phyloP scores from a whole-genome alignment of 2,113 vertebrate species.

The Murina feae region DNA sequence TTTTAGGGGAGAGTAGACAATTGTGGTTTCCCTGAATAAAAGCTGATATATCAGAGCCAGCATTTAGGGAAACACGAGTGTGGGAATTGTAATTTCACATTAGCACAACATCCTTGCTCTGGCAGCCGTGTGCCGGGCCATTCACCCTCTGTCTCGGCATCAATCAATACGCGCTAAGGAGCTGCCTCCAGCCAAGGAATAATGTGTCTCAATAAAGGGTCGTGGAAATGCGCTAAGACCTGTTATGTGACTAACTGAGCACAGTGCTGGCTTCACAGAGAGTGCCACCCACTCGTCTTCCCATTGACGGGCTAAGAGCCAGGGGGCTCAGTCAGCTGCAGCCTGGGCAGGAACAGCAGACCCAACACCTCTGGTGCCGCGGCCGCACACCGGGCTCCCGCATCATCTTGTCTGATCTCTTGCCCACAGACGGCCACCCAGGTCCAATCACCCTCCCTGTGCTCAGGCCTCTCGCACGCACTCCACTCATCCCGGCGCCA shows the following conservation, averaged over 20 bases:
- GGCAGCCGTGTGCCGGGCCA: not conserved
- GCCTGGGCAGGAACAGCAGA: not conserved
- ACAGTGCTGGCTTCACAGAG: not conserved
- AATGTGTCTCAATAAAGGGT: fast-evolving
- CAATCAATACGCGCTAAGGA: not conserved
- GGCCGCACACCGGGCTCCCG: not conserved
- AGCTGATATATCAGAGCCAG: not conserved
- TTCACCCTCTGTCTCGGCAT: not conserved
- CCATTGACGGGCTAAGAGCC: not conserved
- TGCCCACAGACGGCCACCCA: not conserved
- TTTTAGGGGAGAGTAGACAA: not conserved
- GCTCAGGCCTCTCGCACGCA: not conserved
- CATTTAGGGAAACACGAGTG: not conserved
- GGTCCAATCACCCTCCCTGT: not conserved
- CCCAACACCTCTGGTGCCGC: not conserved
- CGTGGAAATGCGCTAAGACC: fast-evolving
- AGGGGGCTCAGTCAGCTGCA: not conserved
- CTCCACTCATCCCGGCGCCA: not conserved
- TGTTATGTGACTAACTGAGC: not conserved
- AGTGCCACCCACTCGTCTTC: not conserved
- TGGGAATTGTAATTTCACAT: too few species aligned
- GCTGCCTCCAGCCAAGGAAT: not conserved
- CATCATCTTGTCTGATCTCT: not conserved
- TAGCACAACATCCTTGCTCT: not conserved
- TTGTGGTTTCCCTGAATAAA: not conserved